These are phyloP conservation scores for Nestor notabilis DNA, from an alignment of 2,113 vertebrate genomes.

Conservation along the genomic window DNA sequence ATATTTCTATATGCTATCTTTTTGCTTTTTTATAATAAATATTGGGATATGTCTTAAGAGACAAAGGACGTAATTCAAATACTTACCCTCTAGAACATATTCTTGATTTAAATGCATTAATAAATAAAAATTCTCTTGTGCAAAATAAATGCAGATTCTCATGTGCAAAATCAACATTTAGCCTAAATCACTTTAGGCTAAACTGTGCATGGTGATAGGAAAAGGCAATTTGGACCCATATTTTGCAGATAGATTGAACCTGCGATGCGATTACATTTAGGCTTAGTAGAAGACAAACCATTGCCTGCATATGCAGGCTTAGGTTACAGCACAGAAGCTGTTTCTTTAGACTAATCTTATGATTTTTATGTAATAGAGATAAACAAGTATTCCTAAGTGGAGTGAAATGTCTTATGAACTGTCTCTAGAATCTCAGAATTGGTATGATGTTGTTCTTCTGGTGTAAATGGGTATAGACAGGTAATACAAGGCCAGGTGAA, in stretches of 20 bases:
- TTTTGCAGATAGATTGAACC: not conserved
- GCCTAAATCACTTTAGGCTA: not conserved
- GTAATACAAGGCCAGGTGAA: conserved; percentile 38
- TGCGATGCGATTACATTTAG: not conserved
- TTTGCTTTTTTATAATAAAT: not conserved
- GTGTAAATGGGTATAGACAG: conserved; percentile 18
- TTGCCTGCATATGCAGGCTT: not conserved
- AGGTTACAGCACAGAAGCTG: not conserved
- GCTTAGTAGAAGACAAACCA: not conserved
- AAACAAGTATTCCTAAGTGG: not conserved
- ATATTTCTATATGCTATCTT: not conserved
- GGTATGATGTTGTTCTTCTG: not conserved
- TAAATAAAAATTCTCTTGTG: not conserved
- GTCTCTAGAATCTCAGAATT: conserved; percentile 17
- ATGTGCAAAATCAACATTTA: not conserved
- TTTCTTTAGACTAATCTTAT: not conserved
- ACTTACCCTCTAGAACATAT: not conserved
- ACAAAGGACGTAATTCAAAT: not conserved
- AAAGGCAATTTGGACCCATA: not conserved
- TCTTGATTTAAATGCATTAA: not conserved
- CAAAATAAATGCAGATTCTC: not conserved
- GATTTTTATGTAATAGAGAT: not conserved
- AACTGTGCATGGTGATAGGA: not conserved
- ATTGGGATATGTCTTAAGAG: not conserved
- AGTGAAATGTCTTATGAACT: conserved; percentile 18